Base-by-base conservation (phyloP, 2,888 invertebrate genomes). In the Rhodophaea formosa region DNA sequence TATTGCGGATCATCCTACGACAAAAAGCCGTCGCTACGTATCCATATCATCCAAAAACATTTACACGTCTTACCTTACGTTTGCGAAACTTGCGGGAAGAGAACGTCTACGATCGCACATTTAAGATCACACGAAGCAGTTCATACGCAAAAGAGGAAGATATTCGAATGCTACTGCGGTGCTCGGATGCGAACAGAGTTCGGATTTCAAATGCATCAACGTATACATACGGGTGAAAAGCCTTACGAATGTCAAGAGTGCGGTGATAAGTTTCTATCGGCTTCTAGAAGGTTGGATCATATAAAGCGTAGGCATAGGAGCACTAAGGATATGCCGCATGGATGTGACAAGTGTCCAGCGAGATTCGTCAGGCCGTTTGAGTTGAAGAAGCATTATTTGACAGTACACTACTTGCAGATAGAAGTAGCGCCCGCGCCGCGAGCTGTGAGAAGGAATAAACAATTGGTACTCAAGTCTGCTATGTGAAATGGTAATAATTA, bases 41-140 rank as follows among this genome's bases (percentile, higher is more conserved):
- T 81, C 1, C 89, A 90, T 57, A 86, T 89, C 8, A 66, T 84
- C 0, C 87, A 88, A 44, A 90, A 90, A 62, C 89, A 90, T 62
- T 58, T 89, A 0, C 76, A 84, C 43, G 77, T 88, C 0, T 59
- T 86, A 0, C 88, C 88, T 0, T 84, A 74, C 45, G 73, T 79
- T 0, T 90, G 89, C 42, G 72, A 77, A 8, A 70, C 68, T 0
- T 90, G 89, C 45, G 88, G 88, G 0, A 89, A 89, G 53, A 72
- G 87, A 0, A 79, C 86, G 0, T 86, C 88, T 0, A 89, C 84
- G 0, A 59, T 79, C 1, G 76, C 74, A 0, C 89, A 90, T 60
- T 71, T 86, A 14, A 71, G 64, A 3, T 82, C 86, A 0, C 89
- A 90, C 53, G 81, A 80, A 32, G 69, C 68, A 7, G 71, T 78